Evolutionary conservation across 2,797 vertebrate genomes (phyloP), one percentile per base, ranked within the genome.

Genomic region (Chloroceryle amazona): DNA sequence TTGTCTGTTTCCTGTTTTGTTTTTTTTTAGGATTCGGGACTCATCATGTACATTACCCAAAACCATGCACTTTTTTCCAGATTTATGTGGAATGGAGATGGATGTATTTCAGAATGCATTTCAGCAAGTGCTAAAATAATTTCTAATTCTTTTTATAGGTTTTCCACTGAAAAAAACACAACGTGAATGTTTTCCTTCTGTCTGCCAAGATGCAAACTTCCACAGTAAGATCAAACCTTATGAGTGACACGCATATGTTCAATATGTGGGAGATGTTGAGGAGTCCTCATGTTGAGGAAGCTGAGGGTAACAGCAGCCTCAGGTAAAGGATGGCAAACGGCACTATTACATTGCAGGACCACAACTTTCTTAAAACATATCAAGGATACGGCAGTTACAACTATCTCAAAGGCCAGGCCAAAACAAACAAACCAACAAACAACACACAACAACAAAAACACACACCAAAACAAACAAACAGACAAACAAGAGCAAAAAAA

Each of bases 241-340:
- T 0, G 5, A 44, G 5, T 2, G 41, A 41, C 49, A 51, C 46
- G 3, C 3, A 7, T 1, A 6, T 33, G n/a, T 25, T 49, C 14
- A 3, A 2, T 5, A 9, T 2, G 7, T 18, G 12, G 35, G 15
- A 22, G 58, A 3, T 46, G 62, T 3, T 17, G 13, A 57, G 46
- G 21, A 18, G 12, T 22, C 25, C 1, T 13, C 20, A 9, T 41
- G 39, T 41, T 41, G 8, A 11, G 28, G 22, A 10, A 13, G 29
- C 37, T 8, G 10, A 6, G 8, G 18, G 4, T 13, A 51, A 26
- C 25, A 31, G 44, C 14, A 33, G 37, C 37, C 57, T 65, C 35
- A 52, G 1, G 7, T 15, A 14, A 22, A 61, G 8, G 17, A n/a
- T 3, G 6, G 25, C 46, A 52, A 81, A 41, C 0, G 35, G 28